A percentile compares a stretch with the other conserved stretches of the same genome.
phyloP scores from a whole-genome alignment of 23 tunicate genomes.

The Phallusia fumigata region DNA sequence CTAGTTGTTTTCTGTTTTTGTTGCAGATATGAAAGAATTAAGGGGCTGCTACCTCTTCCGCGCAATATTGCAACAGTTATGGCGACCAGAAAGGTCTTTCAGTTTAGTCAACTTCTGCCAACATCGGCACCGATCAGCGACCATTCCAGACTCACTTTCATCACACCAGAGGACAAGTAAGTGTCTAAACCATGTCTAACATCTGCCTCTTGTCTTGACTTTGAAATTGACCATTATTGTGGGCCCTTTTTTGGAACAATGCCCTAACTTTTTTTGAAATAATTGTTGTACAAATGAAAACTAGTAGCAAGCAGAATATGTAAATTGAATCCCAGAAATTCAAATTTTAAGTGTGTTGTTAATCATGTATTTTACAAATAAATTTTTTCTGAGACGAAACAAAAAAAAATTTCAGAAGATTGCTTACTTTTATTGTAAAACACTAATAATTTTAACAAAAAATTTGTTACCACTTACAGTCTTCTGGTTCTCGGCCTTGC shows the following conservation, averaged over 20 bases:
- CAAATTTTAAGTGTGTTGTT: no score
- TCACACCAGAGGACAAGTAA: constrained; percentile 46
- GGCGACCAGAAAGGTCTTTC: constrained; percentile 53
- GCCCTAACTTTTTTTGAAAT: no score
- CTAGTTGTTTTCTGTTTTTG: not conserved
- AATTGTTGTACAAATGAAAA: no score
- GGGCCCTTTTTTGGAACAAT: no score
- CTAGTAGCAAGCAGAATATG: no score
- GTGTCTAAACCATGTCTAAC: not conserved
- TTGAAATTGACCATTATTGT: no score
- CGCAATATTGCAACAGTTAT: constrained; percentile 43
- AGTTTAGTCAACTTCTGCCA: constrained; percentile 55
- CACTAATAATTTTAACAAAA: not conserved
- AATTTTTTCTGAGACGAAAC: no score
- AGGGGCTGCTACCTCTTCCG: constrained; percentile 37
- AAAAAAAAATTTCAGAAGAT: no score
- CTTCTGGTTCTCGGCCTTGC: constrained; percentile 39
- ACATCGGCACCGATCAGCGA: constrained; percentile 24
- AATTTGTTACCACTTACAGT: constrained; percentile 10
- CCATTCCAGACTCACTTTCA: constrained; percentile 29
- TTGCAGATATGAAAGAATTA: constrained; percentile 11
- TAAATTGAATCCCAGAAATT: no score
- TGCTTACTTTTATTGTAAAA: no score
- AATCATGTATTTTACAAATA: no score
- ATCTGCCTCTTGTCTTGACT: no score